Percentiles rank a stretch among this genome's conserved stretches.
Evolutionary conservation across 1,140 invertebrate species (phyloP).

Genomic region (Tribolium madens): DNA sequence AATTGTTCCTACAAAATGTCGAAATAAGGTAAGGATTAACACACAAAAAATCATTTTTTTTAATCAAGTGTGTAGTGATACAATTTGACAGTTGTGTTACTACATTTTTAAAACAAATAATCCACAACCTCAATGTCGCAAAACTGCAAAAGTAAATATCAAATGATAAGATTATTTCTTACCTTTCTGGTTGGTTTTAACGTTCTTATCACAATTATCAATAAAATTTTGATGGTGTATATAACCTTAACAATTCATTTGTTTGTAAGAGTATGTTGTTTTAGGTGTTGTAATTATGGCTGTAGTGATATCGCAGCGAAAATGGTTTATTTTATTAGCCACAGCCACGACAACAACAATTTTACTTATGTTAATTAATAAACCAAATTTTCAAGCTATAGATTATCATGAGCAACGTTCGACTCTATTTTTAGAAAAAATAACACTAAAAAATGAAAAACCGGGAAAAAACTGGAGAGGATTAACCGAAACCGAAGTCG

Average conservation of each 20-base stretch:
- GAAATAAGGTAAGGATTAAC: no score
- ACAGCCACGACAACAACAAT: not conserved
- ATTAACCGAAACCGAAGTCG: not conserved
- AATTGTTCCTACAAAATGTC: constrained; percentile 6
- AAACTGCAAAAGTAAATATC: constrained; percentile 1
- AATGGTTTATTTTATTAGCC: constrained; percentile 12
- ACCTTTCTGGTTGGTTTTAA: no score
- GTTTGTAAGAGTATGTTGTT: not conserved
- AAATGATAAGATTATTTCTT: not conserved
- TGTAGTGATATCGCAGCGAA: not conserved
- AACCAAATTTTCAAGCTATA: not conserved
- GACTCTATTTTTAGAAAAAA: not conserved
- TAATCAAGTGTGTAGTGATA: no score
- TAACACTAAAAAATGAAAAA: not conserved
- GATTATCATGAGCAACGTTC: not conserved
- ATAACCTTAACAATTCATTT: no score
- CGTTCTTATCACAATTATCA: no score
- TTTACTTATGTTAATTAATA: constrained; percentile 3
- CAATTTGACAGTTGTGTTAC: no score
- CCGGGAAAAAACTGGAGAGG: constrained; percentile 18
- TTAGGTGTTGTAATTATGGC: constrained; percentile 19
- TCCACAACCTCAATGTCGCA: not conserved
- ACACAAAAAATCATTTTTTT: no score
- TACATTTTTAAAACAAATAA: no score
- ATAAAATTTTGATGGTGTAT: no score